phyloP scores from a whole-genome alignment of 2,113 vertebrate genomes.

The Lynx canadensis region DNA sequence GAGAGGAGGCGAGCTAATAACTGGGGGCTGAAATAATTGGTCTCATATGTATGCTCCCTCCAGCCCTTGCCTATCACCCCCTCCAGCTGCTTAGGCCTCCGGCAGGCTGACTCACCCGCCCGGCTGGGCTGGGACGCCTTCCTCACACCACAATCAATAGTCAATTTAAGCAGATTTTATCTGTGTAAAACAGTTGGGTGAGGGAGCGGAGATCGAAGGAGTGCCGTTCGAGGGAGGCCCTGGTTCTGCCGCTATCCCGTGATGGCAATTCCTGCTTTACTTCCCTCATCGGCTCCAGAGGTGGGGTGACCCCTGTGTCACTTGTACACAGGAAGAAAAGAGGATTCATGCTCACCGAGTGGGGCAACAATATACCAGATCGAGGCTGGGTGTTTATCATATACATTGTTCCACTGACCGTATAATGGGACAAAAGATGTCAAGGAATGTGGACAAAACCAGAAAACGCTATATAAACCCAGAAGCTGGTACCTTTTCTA shows the following conservation, averaged over 20 bases:
- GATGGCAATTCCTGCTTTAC: background rate
- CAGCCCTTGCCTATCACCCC: background rate
- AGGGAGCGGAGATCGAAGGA: background rate
- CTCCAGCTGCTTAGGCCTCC: background rate
- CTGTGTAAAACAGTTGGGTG: background rate
- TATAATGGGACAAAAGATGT: background rate
- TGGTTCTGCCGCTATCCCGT: background rate
- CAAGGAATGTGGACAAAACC: background rate
- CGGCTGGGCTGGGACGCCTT: background rate
- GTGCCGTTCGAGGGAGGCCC: background rate
- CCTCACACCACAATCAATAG: constrained; percentile 17
- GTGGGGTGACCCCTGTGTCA: background rate
- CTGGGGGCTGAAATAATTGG: constrained; percentile 54
- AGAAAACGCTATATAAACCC: background rate
- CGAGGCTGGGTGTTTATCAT: background rate
- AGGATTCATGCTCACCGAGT: rapidly evolving
- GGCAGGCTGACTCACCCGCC: background rate
- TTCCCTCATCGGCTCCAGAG: background rate
- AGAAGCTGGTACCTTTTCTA: background rate
- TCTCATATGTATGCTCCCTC: background rate
- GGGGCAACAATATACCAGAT: rapidly evolving
- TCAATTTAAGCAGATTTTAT: constrained; percentile 40
- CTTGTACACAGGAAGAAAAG: background rate
- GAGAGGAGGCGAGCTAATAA: constrained; percentile 16
- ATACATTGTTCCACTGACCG: background rate